phyloP scores from a whole-genome alignment of 92 coral and sea anemone species.

The Porites divaricata region DNA sequence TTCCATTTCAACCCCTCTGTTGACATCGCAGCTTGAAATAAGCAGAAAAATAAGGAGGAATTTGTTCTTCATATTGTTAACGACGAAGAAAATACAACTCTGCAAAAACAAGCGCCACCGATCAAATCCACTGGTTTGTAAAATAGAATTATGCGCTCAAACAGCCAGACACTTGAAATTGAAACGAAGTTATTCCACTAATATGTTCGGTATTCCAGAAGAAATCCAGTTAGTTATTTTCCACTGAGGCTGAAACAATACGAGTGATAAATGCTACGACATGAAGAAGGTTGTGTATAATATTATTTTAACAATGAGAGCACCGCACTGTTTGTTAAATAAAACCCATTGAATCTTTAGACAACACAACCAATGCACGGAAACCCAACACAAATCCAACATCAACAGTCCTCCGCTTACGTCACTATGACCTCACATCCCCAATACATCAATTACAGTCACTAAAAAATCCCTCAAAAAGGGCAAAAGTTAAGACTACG shows the following conservation, averaged over 20 bases:
- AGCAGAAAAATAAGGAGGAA: not conserved
- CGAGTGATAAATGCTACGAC: not conserved
- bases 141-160: not conserved
- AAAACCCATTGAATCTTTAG: not conserved
- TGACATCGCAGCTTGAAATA: slow-evolving; percentile 20
- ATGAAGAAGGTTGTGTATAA: not conserved
- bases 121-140: slow-evolving; percentile 10
- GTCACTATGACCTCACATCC: slow-evolving; percentile 55
- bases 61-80: slow-evolving; percentile 4
- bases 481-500: not conserved
- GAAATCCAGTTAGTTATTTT: not conserved
- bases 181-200: not conserved
- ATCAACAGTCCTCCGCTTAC: slow-evolving; percentile 9
- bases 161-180: slow-evolving; percentile 2
- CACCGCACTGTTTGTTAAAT: not conserved
- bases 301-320: not conserved
- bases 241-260: not conserved
- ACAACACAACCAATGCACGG: not conserved
- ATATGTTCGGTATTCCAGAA: not conserved
- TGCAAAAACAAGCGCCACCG: not conserved
- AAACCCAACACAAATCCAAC: slow-evolving; percentile 17
- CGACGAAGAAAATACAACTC: not conserved
- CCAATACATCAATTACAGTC: slow-evolving; percentile 5
- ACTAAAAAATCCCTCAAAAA: not conserved
- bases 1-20: slow-evolving; percentile 16